Base-by-base conservation (phyloP, 1,140 invertebrate genomes). In the Macrotrachela quadricornifera region DNA sequence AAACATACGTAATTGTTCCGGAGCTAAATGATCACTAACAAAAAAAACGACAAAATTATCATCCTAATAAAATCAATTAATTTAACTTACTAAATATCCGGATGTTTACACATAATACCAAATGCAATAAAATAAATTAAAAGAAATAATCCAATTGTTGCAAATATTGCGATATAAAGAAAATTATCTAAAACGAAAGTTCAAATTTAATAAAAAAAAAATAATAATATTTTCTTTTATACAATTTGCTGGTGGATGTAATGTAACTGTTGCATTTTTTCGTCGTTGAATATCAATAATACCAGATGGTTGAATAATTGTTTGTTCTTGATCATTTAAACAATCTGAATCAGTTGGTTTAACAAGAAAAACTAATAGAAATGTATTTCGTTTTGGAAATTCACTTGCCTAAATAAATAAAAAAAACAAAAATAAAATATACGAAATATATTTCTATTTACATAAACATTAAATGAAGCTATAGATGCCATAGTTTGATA, bases 311-410 rank as follows among this genome's bases (percentile, higher is more conserved):
- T 6, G 10, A 41, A 44, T 6, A 8, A 16, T 18, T 11, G n/a
- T 51, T 48, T 59, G 12, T 41, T 58, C 30, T 56, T 62, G 56
- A 48, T 61, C 56, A 16, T 71, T 74, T 43, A 71, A 71, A 61
- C 83, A 86, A 53, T 78, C 77, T 1, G 69, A 73, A 59, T 85
- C 80, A 49, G 79, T 78, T 0, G 77, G 75, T 69, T 83, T 80
- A 50, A 83, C 77, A 15, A 84, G 79, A 58, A 85, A 76, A 1
- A 85, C 80, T 43, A 85, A 74, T 66, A 80, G 85, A 65, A 85
- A 81, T 11, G 81, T 57, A 0, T 49, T 30, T 30, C 80, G 46
- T 73, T 57, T 1, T 78, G 78, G 63, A 78, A 81, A 51, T 74
- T 72, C 48, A 73, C 69, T 74, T 75, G 76, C 79, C 81, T 61